phyloP scores from a whole-genome alignment of 2,888 invertebrate species.

The Steromphala cineraria region DNA sequence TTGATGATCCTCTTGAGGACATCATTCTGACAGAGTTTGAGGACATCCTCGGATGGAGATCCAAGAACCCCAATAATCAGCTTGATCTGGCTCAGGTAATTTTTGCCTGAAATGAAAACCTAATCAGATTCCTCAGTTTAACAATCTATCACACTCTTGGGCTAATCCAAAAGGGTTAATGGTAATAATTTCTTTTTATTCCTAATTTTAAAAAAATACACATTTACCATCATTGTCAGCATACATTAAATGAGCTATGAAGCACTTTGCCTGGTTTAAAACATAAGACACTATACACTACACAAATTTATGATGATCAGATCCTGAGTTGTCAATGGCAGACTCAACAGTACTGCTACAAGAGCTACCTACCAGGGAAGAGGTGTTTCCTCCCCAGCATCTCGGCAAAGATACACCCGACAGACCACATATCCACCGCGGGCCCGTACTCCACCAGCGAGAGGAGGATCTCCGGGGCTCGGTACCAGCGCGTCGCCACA shows the following conservation, averaged over 20 bases:
- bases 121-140: background rate
- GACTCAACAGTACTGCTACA: no score
- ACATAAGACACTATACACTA: no score
- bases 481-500: slow-evolving; percentile 76
- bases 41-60: slow-evolving; percentile 70
- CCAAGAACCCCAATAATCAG: slow-evolving; percentile 76
- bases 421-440: slow-evolving; percentile 77
- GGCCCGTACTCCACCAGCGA: slow-evolving; percentile 74
- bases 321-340: no score
- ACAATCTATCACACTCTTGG: background rate
- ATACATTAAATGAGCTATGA: no score
- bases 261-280: no score
- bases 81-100: slow-evolving; percentile 73
- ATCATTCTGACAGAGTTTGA: slow-evolving; percentile 71
- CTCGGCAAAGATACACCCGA: slow-evolving; percentile 77
- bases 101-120: slow-evolving; percentile 63
- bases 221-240: no score
- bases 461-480: slow-evolving; percentile 77
- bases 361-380: slow-evolving; percentile 73
- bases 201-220: no score
- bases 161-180: no score
- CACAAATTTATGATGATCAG: no score
- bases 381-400: slow-evolving; percentile 77
- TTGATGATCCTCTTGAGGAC: slow-evolving; percentile 72
- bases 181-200: no score